A percentile compares a stretch with the other conserved stretches of the same genome.
phyloP scores from a whole-genome alignment of 2,113 vertebrate genomes.

The Thalassarche chlororhynchos region DNA sequence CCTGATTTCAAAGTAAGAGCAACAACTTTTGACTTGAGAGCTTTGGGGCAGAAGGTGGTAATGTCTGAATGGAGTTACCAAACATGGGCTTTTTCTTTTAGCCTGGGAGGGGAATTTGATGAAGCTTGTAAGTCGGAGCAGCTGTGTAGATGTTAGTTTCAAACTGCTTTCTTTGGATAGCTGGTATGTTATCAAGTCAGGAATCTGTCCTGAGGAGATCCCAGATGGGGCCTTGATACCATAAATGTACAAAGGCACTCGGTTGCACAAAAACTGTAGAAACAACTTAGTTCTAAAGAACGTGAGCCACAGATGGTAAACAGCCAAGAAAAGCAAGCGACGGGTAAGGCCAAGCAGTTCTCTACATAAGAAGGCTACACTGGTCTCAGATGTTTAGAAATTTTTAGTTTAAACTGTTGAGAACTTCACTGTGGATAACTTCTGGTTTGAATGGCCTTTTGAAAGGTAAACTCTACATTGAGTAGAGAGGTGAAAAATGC shows the following conservation, averaged over 20 bases:
- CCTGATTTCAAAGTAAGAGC: neutral
- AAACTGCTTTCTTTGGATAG: conserved; percentile 60
- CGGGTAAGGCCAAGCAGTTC: neutral
- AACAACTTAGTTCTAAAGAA: conserved; percentile 30
- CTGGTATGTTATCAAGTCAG: conserved; percentile 53
- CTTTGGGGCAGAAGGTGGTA: neutral
- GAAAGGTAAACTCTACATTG: neutral
- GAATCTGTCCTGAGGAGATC: conserved; percentile 61
- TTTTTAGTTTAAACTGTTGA: neutral
- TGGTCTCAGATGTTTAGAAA: conserved; percentile 37
- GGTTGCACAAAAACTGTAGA: conserved; percentile 52
- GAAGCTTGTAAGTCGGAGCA: conserved; percentile 20
- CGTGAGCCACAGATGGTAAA: conserved; percentile 29
- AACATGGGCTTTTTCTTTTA: conserved; percentile 24
- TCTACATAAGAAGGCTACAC: neutral
- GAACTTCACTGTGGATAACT: neutral
- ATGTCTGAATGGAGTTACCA: conserved; percentile 5
- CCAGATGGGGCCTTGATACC: conserved; percentile 54
- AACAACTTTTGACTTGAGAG: neutral
- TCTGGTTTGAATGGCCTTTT: neutral
- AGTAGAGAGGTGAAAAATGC: neutral
- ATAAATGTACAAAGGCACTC: conserved; percentile 67
- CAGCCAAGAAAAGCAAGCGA: conserved; percentile 60
- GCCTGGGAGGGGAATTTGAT: conserved; percentile 42
- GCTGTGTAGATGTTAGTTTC: conserved; percentile 48